Evolutionary conservation across 2,888 invertebrate species (phyloP), one percentile per base, ranked within the genome.

Genomic region (Hyposoter dolosus): DNA sequence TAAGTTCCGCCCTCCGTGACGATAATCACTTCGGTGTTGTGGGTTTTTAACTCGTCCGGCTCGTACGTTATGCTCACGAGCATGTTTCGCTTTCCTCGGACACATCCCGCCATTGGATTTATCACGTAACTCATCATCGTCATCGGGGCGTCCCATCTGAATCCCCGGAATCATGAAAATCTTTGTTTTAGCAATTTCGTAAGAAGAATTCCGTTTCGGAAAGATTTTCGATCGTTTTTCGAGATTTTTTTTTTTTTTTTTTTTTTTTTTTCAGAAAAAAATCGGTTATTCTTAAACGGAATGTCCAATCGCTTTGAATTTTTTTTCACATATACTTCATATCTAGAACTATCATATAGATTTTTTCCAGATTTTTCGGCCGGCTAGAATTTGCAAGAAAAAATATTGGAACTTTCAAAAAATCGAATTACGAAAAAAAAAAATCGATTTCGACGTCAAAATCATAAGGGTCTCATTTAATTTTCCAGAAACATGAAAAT

Each of bases 1-100:
- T 89, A 85, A 23, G 71, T 89, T 0, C 93, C 93, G 56, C 92
- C 91, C 84, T 94, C 94, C 0, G 93, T 92, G 5, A 88, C 88
- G 45, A 95, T 83, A 4, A 90, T 88, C 10, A 92, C 89, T 76
- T 94, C 94, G 3, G 90, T 89, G 9, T 86, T 86, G 32, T 90
- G 88, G 3, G 89, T 84, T 32, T 87, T 91, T 0, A 84, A 77
- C 0, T 89, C 85, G 81, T 91, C 87, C 0, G 93, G 91, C 92
- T 68, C 86, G 80, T 91, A 91, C 35, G 83, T 83, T 0, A 96
- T 93, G 81, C 94, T 93, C 88, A 95, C 95, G 17, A 93, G 92
- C 66, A 96, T 92, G 45, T 94, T 93, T 90, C 94, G 94, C 91
- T 95, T 95, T 17, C 95, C 95, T 17, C 95, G 93, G 80, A 96